Evolutionary conservation across 30 jellyfish, hydroid and myxozoan species (phyloP).

Genomic region (Hydractinia symbiolongicarpus): DNA sequence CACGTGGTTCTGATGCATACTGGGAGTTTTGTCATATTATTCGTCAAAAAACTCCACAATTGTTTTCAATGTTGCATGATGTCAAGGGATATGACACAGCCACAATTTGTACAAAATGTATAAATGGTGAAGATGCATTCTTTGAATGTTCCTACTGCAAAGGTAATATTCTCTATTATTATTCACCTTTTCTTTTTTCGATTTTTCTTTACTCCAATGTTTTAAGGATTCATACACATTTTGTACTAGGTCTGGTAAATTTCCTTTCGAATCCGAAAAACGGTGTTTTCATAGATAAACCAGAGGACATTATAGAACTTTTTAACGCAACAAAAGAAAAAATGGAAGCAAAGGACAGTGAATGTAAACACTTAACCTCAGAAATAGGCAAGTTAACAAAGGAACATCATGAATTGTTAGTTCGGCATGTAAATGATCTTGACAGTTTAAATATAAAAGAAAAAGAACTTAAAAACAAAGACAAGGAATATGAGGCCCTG

Average conservation of each 20-base stretch:
- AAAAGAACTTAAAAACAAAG: neutral
- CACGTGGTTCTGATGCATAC: neutral
- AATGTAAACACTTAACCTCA: neutral
- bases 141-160: neutral
- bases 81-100: neutral
- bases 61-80: neutral
- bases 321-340: neutral
- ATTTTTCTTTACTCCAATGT: too few relatives aligned
- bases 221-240: too few relatives aligned
- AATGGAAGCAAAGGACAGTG: neutral
- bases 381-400: slow-evolving; percentile 1
- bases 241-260: too few relatives aligned
- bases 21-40: slow-evolving; percentile 16
- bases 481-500: neutral
- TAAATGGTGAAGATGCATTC: neutral
- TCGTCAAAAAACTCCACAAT: neutral
- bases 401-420: neutral
- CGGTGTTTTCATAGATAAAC: slow-evolving; percentile 2
- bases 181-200: too few relatives aligned
- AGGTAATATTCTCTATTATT: neutral
- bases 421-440: slow-evolving; percentile 8
- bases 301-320: neutral
- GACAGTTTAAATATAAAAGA: neutral
- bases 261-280: neutral
- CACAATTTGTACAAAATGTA: neutral